Base-by-base conservation (phyloP, 2,797 vertebrate genomes). In the Sebastolobus altivelis region DNA sequence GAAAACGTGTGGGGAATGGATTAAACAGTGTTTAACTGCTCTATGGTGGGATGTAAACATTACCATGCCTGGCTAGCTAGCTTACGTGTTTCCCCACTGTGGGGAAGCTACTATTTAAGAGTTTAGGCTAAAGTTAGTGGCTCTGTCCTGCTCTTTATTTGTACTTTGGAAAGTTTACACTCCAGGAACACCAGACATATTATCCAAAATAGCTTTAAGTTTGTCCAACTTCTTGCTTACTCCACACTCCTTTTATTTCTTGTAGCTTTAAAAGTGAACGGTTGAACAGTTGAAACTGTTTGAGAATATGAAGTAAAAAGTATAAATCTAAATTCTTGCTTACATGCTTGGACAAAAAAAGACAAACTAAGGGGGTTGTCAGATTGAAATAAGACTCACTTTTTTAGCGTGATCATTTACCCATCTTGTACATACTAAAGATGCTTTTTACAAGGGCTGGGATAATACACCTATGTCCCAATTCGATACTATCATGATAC, bases 1-100 rank as follows among this genome's bases (percentile, higher is more conserved):
- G 29, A 3, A 58, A 40, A 43, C 46, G 16, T 43, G 37, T 38
- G 4, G 12, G 37, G 11, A 38, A 38, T 11, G 8, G n/a, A 58
- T 65, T 31, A 65, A 56, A 59, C 14, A 33, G 52, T 16, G 56
- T 75, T 68, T 52, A 65, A 29, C 46, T 69, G 35, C 9, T 63
- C 52, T 54, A 12, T 20, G 18, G 20, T 54, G n/a, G 16, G 52
- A 54, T 54, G 11, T 13, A 33, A 22, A 55, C 31, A 7, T 68
- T 29, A 46, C 18, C 20, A 22, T 11, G 56, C 27, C 16, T 63
- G n/a, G 56, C 9, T 40, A 56, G 72, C 27, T 18, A 33, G 8
- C 4, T 8, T 56, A 52, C 1, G 16, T 22, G 10, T 52, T 46
- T 38, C 40, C 65, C 40, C 33, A 31, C 54, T 25, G 18, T 52